Evolutionary conservation across 2,113 vertebrate genomes (phyloP).

Genomic region (Paradisaea rubra): DNA sequence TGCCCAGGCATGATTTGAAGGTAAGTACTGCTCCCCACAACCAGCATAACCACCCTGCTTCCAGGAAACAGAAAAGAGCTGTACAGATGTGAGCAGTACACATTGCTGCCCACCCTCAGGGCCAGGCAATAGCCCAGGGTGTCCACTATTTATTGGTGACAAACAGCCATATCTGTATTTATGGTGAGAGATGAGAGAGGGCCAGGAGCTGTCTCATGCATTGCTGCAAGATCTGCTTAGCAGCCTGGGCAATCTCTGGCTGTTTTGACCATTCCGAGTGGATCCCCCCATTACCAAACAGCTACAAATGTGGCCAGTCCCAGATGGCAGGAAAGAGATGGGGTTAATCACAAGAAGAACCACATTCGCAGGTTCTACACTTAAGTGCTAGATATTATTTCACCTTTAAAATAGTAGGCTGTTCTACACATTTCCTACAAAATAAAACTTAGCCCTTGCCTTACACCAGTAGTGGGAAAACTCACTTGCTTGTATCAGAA

Average conservation of each 20-base stretch:
- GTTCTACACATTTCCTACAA: background rate
- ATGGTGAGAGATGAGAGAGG: background rate
- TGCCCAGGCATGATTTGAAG: background rate
- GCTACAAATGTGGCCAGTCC: background rate
- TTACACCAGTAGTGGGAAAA: background rate
- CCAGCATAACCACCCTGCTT: background rate
- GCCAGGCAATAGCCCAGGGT: background rate
- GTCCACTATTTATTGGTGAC: background rate
- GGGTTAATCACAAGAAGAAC: background rate
- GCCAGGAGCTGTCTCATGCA: background rate
- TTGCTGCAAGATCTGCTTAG: background rate
- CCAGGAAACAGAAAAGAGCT: background rate
- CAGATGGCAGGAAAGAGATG: background rate
- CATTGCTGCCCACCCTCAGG: background rate
- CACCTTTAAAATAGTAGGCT: background rate
- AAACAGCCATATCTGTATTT: background rate
- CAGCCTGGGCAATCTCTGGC: background rate
- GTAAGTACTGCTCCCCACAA: too few relatives aligned
- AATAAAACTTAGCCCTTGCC: background rate
- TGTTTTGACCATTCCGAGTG: background rate
- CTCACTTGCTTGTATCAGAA: fast-evolving
- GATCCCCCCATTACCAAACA: background rate
- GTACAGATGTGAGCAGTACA: background rate
- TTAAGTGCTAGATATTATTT: background rate
- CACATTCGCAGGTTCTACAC: background rate